These are phyloP conservation scores for Heliangelus exortis DNA, from an alignment of 2,797 vertebrate species.

Conservation along the genomic window DNA sequence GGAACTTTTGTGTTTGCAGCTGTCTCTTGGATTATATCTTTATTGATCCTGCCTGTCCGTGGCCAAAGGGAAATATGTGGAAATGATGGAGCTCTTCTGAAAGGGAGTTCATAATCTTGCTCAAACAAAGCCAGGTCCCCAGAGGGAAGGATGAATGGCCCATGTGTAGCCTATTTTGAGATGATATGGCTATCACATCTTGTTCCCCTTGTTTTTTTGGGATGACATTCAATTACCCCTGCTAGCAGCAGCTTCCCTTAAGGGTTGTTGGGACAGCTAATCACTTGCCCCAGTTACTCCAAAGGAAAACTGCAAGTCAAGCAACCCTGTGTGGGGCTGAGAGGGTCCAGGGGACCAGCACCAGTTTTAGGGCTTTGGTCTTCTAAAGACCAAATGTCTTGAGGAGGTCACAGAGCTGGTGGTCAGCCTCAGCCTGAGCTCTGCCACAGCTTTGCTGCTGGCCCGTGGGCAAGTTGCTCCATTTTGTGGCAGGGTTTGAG, in stretches of 20 bases:
- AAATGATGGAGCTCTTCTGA: conserved; percentile 73
- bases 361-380: background rate
- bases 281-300: conserved; percentile 52
- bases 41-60: conserved; percentile 75
- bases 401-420: background rate
- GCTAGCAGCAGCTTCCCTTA: background rate
- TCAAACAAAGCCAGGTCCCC: conserved; percentile 66
- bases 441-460: background rate
- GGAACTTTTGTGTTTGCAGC: conserved; percentile 74
- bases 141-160: conserved; percentile 63
- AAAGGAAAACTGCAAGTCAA: background rate
- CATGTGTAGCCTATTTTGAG: conserved; percentile 63
- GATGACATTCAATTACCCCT: conserved; percentile 69
- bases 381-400: background rate
- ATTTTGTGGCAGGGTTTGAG: background rate
- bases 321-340: background rate
- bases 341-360: background rate
- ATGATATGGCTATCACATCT: conserved; percentile 55
- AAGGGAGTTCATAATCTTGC: conserved; percentile 75
- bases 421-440: background rate
- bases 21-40: conserved; percentile 74
- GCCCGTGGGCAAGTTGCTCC: fast-evolving
- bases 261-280: conserved; percentile 40
- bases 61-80: conserved; percentile 74
- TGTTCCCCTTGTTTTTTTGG: conserved; percentile 66